phyloP scores from a whole-genome alignment of 2,888 invertebrate genomes.

The Cephonodes hylas region DNA sequence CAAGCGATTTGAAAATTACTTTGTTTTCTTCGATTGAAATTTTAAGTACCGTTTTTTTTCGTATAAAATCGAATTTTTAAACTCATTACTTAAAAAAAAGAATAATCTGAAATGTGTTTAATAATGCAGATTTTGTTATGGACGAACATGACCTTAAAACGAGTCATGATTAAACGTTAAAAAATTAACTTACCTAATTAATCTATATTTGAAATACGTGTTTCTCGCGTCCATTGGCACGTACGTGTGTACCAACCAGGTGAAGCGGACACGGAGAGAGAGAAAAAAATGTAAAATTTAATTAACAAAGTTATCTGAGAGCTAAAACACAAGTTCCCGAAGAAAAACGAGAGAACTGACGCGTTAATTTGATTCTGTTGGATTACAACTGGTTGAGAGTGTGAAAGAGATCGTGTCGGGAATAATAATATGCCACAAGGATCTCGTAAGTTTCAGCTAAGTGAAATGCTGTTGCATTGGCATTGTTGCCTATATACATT shows the following conservation, averaged over 20 bases:
- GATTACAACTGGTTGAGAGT: slow-evolving; percentile 68
- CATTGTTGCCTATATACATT: slow-evolving; percentile 1
- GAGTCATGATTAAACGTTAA: background rate
- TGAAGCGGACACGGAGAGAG: slow-evolving; percentile 36
- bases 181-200: background rate
- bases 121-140: too few relatives aligned
- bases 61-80: background rate
- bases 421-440: slow-evolving; percentile 42
- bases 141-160: too few relatives aligned
- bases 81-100: background rate
- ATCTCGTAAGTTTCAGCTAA: slow-evolving; percentile 8
- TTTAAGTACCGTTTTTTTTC: background rate
- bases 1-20: background rate
- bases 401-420: slow-evolving; percentile 59
- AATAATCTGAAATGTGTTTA: background rate
- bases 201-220: background rate
- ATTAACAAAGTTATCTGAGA: slow-evolving; percentile 75
- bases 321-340: slow-evolving; percentile 77
- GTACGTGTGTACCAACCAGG: slow-evolving; percentile 52
- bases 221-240: slow-evolving; percentile 25
- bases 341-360: slow-evolving; percentile 76
- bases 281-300: slow-evolving; percentile 75
- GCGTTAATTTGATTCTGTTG: slow-evolving; percentile 75
- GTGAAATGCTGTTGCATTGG: slow-evolving; percentile 3
- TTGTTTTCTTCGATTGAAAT: background rate